Percentiles rank a stretch among this genome's conserved stretches.
These are phyloP conservation scores for Tanypteryx hageni DNA, from an alignment of 2,888 invertebrate genomes.

Conservation along the genomic window DNA sequence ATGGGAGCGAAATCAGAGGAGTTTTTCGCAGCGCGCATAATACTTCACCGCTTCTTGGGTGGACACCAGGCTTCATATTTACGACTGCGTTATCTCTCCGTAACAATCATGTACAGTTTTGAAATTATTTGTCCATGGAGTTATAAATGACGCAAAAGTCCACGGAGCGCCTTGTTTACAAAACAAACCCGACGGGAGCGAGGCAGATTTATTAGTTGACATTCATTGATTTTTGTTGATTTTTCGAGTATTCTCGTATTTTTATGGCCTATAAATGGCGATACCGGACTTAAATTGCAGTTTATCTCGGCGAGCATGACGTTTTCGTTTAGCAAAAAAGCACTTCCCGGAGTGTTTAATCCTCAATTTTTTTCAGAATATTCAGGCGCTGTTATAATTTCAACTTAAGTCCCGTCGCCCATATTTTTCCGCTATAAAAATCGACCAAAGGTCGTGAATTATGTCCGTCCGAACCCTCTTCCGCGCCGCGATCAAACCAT, in stretches of 20 bases:
- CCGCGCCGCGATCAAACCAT: conserved; percentile 7
- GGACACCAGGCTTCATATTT: neutral
- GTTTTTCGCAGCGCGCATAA: too few relatives aligned
- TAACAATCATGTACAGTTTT: conserved; percentile 20
- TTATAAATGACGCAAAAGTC: neutral
- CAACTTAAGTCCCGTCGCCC: neutral
- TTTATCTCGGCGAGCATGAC: neutral
- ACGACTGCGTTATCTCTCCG: conserved; percentile 9
- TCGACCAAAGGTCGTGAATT: neutral
- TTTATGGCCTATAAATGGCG: neutral
- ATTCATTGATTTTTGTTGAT: conserved; percentile 37
- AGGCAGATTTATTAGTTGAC: conserved; percentile 37
- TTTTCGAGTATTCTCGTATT: neutral
- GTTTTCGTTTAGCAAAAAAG: neutral
- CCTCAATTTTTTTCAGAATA: neutral
- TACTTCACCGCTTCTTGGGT: neutral
- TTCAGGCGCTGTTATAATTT: neutral
- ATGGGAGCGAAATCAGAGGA: too few relatives aligned
- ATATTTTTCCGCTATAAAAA: neutral
- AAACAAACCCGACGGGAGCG: conserved; percentile 15
- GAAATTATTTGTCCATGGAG: neutral
- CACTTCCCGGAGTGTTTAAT: neutral
- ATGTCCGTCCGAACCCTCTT: neutral
- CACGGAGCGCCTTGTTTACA: conserved; percentile 25
- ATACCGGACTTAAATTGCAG: neutral